phyloP scores from a whole-genome alignment of 2,888 invertebrate genomes.

The Eupithecia exiguata region DNA sequence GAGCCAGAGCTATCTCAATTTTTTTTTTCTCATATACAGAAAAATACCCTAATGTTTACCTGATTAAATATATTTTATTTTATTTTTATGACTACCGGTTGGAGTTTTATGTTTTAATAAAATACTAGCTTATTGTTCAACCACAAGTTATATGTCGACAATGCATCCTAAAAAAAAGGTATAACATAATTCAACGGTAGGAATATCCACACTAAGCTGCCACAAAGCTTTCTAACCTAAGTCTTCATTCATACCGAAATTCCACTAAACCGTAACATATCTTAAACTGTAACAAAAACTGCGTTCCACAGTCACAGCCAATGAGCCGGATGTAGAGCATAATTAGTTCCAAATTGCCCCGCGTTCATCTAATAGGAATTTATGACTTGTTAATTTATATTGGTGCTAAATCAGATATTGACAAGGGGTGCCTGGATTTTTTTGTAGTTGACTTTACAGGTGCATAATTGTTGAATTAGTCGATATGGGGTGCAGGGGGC shows the following conservation, averaged over 20 bases:
- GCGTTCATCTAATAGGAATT: constrained; percentile 55
- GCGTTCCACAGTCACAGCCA: constrained; percentile 70
- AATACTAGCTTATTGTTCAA: too few species aligned
- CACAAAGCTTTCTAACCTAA: constrained; percentile 30
- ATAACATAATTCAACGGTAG: too few species aligned
- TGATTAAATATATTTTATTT: too few species aligned
- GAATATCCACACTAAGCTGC: constrained; percentile 48
- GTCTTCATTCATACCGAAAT: constrained; percentile 52
- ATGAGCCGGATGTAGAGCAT: constrained; percentile 77
- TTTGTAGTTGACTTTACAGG: background rate
- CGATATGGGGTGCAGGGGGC: too few species aligned
- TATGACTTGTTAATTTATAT: constrained; percentile 41
- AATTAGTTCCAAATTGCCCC: constrained; percentile 78
- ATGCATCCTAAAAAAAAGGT: too few species aligned
- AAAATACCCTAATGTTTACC: too few species aligned
- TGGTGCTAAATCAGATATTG: constrained; percentile 12
- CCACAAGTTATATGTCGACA: too few species aligned
- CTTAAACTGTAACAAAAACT: constrained; percentile 55
- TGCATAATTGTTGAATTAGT: background rate
- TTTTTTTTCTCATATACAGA: too few species aligned
- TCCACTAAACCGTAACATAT: constrained; percentile 69
- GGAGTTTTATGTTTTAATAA: too few species aligned
- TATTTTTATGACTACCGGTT: too few species aligned
- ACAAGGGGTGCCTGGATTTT: background rate
- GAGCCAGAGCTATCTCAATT: too few species aligned